Evolutionary conservation across 2,113 vertebrate species (phyloP).

Genomic region (Platycercus adscitus): DNA sequence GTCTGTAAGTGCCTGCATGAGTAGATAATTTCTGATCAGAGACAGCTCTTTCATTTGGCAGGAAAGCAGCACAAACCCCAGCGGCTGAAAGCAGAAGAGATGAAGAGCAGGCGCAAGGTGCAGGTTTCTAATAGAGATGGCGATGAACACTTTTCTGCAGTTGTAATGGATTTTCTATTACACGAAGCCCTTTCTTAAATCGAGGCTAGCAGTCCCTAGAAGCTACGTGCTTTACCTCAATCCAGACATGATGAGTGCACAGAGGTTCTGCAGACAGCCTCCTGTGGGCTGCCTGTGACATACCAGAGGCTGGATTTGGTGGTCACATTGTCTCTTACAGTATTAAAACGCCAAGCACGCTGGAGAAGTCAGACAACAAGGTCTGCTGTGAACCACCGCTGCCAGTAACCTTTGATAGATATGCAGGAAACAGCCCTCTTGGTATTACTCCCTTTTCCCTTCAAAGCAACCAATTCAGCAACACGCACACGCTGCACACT

Average conservation of each 20-base stretch:
- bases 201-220: not conserved
- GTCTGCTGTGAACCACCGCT: not conserved
- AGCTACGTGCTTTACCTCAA: not conserved
- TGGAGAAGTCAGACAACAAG: not conserved
- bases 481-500: not conserved
- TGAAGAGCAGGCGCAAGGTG: not conserved
- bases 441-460: not conserved
- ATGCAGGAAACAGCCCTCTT: not conserved
- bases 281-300: not conserved
- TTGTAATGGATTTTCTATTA: slow-evolving; percentile 13
- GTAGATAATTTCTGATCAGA: slow-evolving; percentile 39
- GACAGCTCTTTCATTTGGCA: not conserved
- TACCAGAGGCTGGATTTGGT: not conserved
- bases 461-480: not conserved
- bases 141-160: not conserved
- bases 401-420: not conserved
- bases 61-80: not conserved
- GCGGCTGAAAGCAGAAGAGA: not conserved
- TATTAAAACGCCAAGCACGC: not conserved
- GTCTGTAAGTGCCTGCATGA: not conserved
- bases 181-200: not conserved
- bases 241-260: not conserved
- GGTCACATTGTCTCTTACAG: not conserved
- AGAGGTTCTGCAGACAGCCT: not conserved
- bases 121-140: slow-evolving; percentile 6